phyloP scores from a whole-genome alignment of 2,888 invertebrate genomes.

The Noctua janthe region DNA sequence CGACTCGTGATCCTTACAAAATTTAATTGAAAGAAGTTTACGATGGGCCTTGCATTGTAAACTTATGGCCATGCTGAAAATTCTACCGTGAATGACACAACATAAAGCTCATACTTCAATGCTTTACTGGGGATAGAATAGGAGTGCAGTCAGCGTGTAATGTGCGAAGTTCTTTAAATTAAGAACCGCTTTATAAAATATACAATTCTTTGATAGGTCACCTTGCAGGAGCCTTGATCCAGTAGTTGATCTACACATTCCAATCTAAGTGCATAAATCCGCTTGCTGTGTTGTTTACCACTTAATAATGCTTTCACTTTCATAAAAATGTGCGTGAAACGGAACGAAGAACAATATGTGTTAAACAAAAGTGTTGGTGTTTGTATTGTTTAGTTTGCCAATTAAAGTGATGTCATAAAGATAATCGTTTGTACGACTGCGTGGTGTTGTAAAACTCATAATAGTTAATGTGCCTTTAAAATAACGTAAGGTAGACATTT shows the following conservation, averaged over 20 bases:
- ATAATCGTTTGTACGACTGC: slow-evolving; percentile 17
- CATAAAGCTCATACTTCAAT: neutral
- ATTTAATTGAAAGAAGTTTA: neutral
- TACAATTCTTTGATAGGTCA: slow-evolving; percentile 52
- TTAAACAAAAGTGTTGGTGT: slow-evolving; percentile 40
- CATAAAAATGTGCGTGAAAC: slow-evolving; percentile 60
- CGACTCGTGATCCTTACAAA: neutral
- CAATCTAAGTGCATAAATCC: slow-evolving; percentile 58
- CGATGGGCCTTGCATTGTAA: neutral
- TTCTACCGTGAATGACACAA: neutral
- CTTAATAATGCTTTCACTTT: slow-evolving; percentile 68
- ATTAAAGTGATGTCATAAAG: slow-evolving; percentile 27
- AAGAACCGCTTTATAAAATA: slow-evolving; percentile 26
- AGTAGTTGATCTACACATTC: slow-evolving; percentile 63
- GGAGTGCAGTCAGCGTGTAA: neutral
- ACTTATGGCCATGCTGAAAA: neutral
- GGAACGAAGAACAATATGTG: slow-evolving; percentile 63
- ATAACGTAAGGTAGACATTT: no score
- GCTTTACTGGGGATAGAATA: neutral
- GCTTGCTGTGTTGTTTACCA: slow-evolving; percentile 56
- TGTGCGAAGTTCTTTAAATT: neutral
- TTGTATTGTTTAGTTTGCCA: slow-evolving; percentile 29
- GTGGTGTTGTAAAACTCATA: neutral
- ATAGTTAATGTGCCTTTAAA: neutral
- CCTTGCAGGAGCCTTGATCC: slow-evolving; percentile 64